Evolutionary conservation across 2,113 vertebrate species (phyloP).

Genomic region (Micronycteris hirsuta): DNA sequence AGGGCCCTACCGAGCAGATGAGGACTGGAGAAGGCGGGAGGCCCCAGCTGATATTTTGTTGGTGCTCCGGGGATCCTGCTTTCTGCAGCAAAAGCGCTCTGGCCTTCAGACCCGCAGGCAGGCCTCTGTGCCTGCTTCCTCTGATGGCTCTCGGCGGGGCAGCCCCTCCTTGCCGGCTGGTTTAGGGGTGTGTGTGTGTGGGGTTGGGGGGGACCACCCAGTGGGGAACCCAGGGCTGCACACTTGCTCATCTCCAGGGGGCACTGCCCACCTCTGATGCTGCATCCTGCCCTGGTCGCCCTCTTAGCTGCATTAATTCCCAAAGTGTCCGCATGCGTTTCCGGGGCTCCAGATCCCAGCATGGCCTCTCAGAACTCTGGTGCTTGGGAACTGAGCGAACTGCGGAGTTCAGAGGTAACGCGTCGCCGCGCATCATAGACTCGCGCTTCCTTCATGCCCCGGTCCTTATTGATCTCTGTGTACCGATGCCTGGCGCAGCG

Average conservation of each 20-base stretch:
- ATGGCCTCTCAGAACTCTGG: too few relatives aligned
- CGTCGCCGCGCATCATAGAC: rapidly evolving
- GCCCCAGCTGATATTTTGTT: background rate
- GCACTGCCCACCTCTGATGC: too few relatives aligned
- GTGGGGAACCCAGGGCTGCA: too few relatives aligned
- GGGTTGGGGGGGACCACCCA: background rate
- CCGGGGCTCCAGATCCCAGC: background rate
- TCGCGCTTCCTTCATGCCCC: background rate
- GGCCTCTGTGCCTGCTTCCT: too few relatives aligned
- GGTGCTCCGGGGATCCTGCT: background rate
- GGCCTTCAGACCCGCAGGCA: background rate
- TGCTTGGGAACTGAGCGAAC: rapidly evolving
- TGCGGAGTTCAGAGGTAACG: background rate
- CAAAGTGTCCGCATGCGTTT: background rate
- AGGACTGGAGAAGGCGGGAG: rapidly evolving
- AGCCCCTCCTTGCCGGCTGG: background rate
- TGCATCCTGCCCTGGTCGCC: rapidly evolving
- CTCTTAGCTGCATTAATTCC: background rate
- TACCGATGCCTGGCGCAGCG: background rate
- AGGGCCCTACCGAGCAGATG: background rate
- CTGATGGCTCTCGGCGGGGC: background rate
- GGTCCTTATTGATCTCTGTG: background rate
- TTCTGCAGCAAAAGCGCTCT: background rate
- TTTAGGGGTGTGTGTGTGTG: too few relatives aligned
- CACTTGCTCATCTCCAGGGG: rapidly evolving